Evolutionary conservation across 2,797 vertebrate species (phyloP).

Genomic region (Silurus lanzhouensis): DNA sequence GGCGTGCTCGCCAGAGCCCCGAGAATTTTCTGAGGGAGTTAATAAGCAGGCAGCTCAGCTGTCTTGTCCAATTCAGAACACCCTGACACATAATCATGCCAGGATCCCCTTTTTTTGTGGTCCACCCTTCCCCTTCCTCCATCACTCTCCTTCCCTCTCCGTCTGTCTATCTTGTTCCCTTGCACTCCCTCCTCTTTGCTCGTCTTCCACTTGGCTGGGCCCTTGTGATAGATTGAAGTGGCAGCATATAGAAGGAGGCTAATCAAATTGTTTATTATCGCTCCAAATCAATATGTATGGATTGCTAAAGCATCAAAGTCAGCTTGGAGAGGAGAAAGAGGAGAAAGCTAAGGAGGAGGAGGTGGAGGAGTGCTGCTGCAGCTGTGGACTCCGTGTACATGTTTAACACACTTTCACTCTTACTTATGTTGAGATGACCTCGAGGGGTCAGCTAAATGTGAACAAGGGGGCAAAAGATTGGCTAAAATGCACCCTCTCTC

Average conservation of each 20-base stretch:
- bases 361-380: constrained; percentile 72
- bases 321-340: constrained; percentile 88
- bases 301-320: constrained; percentile 99
- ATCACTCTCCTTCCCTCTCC: constrained; percentile 54
- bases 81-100: constrained; percentile 97
- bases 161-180: constrained; percentile 73
- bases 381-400: constrained; percentile 77
- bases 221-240: constrained; percentile 97
- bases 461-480: constrained; percentile 49
- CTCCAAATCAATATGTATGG: constrained; percentile 99
- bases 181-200: constrained; percentile 74
- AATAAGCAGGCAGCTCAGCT: constrained; percentile 99
- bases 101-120: constrained; percentile 91
- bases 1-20: constrained; percentile 87
- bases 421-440: constrained; percentile 81
- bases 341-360: constrained; percentile 56
- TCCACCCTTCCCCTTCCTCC: constrained; percentile 67
- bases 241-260: constrained; percentile 99
- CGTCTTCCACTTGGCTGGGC: constrained; percentile 93
- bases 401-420: constrained; percentile 83
- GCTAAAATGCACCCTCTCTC: constrained; percentile 59
- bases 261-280: constrained; percentile 99
- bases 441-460: constrained; percentile 73
- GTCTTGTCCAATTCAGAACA: constrained; percentile 99
- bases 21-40: constrained; percentile 99